Evolutionary conservation across 1,140 invertebrate species (phyloP).

Genomic region (Coelopa frigida): DNA sequence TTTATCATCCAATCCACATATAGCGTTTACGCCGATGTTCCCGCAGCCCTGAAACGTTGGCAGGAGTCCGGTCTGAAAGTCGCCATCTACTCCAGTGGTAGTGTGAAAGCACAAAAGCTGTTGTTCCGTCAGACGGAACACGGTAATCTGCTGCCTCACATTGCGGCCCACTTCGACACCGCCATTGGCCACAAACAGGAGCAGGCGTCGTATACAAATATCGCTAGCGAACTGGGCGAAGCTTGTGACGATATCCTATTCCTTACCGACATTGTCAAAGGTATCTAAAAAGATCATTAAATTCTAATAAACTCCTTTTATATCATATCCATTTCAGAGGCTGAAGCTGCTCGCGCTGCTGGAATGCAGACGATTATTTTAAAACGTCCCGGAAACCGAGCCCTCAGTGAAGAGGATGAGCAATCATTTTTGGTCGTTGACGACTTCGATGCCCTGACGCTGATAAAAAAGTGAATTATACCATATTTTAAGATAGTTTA

Average conservation of each 20-base stretch:
- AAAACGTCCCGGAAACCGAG: constrained; percentile 67
- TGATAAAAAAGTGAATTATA: no score
- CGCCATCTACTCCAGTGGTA: constrained; percentile 89
- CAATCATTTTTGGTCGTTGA: constrained; percentile 11
- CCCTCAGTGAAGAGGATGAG: constrained; percentile 37
- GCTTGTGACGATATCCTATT: constrained; percentile 67
- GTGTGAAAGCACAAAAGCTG: constrained; percentile 82
- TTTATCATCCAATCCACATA: constrained; percentile 17
- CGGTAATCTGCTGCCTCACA: constrained; percentile 68
- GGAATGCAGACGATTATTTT: constrained; percentile 64
- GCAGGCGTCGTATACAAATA: constrained; percentile 64
- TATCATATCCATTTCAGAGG: constrained; percentile 53
- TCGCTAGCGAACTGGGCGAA: constrained; percentile 58
- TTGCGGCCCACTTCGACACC: constrained; percentile 82
- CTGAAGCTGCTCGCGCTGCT: constrained; percentile 65
- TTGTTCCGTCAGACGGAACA: constrained; percentile 69
- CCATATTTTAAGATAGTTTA: no score
- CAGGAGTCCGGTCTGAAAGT: constrained; percentile 56
- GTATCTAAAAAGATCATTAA: constrained; percentile 30
- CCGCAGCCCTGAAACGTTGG: constrained; percentile 64
- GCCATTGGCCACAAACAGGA: constrained; percentile 73
- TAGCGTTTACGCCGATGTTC: constrained; percentile 83
- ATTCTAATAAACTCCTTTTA: not conserved
- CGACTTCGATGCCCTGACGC: constrained; percentile 19
- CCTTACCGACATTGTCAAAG: constrained; percentile 75